Base-by-base conservation (phyloP, 2,888 invertebrate species). In the Candidula unifasciata region DNA sequence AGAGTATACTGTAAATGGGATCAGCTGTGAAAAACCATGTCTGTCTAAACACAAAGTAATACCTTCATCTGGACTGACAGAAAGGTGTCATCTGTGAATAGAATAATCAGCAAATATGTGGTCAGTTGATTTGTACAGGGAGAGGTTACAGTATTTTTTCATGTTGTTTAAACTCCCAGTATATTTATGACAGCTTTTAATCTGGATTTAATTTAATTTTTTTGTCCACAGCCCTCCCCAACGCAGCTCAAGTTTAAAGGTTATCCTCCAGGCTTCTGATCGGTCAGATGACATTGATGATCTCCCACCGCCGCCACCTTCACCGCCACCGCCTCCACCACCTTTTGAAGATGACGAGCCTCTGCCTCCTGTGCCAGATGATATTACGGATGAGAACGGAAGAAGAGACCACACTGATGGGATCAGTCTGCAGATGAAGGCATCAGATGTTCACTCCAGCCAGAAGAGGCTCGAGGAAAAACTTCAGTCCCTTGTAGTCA, bases 271-370 rank as follows among this genome's bases (percentile, higher is more conserved):
- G 33, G 18, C 44, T 0, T 84, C 84, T 37, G 8, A 44, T 21
- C 35, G 64, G 10, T 80, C 84, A 30, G 77, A 84, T 18, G 81
- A 82, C 37, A 81, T 80, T 33, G 86, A 88, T 54, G 88, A 88
- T 30, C 86, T 87, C 24, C 87, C 86, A 33, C 87, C 87, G 54
- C 87, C 88, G 2, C 89, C 88, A 8, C 86, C 86, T 18, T 84
- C 87, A n/a, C 85, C 87, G 27, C 85, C 86, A 21, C 66, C 84
- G 24, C 89, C 91, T 18, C 91, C 90, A 0, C 91, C 91, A 0
- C 89, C 90, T 6, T 84, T 90, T 21, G 89, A 87, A 64, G 89
- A 89, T 71, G 88, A 87, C 35, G 86, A 86, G 33, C 86, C 86
- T 35, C 87, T 88, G 2, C 89, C 89, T 16, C 88, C 88, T 1